Evolutionary conservation across 2,797 vertebrate species (phyloP).

Genomic region (Ceyx erithaca): DNA sequence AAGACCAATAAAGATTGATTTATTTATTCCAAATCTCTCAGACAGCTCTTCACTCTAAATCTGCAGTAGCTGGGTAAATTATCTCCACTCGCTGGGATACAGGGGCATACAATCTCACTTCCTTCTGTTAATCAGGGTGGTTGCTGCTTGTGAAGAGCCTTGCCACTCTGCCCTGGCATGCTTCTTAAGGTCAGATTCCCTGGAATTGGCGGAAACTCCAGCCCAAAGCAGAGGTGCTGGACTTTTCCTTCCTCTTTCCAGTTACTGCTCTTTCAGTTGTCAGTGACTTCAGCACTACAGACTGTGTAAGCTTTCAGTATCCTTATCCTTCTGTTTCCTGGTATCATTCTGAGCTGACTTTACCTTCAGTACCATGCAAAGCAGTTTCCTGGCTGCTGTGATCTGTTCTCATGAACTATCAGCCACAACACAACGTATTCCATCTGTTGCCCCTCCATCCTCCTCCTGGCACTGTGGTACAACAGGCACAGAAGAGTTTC

Average conservation of each 20-base stretch:
- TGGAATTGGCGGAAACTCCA: background rate
- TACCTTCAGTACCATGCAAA: background rate
- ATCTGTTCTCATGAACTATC: background rate
- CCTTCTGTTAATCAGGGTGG: background rate
- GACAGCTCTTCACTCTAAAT: background rate
- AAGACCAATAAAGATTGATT: background rate
- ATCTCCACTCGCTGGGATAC: background rate
- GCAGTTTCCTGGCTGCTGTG: background rate
- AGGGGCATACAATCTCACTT: background rate
- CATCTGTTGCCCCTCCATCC: background rate
- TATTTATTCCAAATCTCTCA: background rate
- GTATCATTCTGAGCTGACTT: background rate
- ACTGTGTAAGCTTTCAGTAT: background rate
- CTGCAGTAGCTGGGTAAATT: background rate
- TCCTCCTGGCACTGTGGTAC: background rate
- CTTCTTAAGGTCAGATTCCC: background rate
- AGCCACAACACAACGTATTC: background rate
- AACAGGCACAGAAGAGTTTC: background rate
- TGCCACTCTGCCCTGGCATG: background rate
- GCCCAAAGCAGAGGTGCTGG: background rate
- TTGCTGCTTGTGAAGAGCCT: background rate
- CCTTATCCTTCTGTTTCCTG: constrained; percentile 5
- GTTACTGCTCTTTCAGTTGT: background rate
- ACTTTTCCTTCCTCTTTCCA: background rate
- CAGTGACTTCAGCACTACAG: background rate